Percentiles rank a stretch among this genome's conserved stretches.
Conservation (phyloP, 1,140 invertebrate species). For the Drosophila sp. region DNA sequence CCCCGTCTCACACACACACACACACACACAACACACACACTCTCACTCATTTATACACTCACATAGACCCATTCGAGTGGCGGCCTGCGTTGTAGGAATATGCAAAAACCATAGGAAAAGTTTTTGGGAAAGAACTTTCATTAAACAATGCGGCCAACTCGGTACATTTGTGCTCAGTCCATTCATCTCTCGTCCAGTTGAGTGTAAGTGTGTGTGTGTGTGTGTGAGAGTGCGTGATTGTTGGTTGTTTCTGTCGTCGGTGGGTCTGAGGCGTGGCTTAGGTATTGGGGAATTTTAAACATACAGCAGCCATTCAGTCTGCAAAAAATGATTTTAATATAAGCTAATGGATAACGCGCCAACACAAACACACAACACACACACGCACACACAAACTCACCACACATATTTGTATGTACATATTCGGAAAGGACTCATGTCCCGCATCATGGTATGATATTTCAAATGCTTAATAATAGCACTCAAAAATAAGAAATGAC, state of each 20-base stretch:
- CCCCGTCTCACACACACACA: constrained; percentile 35
- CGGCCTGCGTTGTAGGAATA: constrained; percentile 24
- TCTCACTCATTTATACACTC: not conserved
- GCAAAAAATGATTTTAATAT: constrained; percentile 81
- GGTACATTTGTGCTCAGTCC: constrained; percentile 62
- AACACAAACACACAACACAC: constrained; percentile 41
- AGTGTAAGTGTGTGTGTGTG: constrained; percentile 4
- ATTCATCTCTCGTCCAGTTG: constrained; percentile 47
- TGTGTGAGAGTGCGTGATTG: constrained; percentile 61
- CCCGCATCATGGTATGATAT: constrained; percentile 80
- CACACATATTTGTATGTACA: constrained; percentile 36
- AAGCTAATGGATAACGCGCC: constrained; percentile 79
- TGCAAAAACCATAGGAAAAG: constrained; percentile 56
- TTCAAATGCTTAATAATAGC: constrained; percentile 83
- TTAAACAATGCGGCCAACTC: constrained; percentile 79
- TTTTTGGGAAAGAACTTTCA: constrained; percentile 82
- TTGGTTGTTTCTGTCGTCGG: constrained; percentile 57
- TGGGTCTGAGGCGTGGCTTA: constrained; percentile 25
- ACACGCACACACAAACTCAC: constrained; percentile 32
- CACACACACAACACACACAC: constrained; percentile 31
- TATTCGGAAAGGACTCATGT: constrained; percentile 39
- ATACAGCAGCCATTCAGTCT: constrained; percentile 66
- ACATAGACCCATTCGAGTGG: constrained; percentile 37
- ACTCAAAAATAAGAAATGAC: constrained; percentile 75
- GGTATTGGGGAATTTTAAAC: constrained; percentile 21